Conservation (phyloP, 1,140 invertebrate species). For the Trissolcus basalis region DNA sequence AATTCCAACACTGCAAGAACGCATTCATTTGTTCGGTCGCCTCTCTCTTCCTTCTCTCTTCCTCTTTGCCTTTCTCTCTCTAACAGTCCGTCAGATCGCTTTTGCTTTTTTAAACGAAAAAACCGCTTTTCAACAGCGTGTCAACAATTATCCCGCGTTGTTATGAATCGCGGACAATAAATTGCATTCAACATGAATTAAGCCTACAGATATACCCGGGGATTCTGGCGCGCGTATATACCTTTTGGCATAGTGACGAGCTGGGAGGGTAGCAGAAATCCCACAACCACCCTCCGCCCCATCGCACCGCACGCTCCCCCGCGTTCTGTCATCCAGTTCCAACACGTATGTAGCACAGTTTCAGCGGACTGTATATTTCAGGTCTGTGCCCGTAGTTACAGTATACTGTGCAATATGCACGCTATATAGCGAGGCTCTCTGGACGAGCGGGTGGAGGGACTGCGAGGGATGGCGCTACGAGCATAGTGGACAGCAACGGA, state of each 20-base stretch:
- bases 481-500: conserved; percentile 69
- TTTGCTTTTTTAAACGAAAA: neutral
- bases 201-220: conserved; percentile 53
- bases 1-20: conserved; percentile 18
- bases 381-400: conserved; percentile 69
- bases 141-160: conserved; percentile 38
- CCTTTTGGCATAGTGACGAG: conserved; percentile 51
- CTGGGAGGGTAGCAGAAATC: conserved; percentile 58
- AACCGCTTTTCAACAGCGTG: neutral
- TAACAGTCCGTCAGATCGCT: neutral
- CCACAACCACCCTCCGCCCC: conserved; percentile 32
- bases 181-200: conserved; percentile 55
- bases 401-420: conserved; percentile 71
- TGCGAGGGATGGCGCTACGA: conserved; percentile 37
- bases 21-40: neutral
- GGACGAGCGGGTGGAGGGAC: conserved; percentile 26
- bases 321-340: conserved; percentile 49
- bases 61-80: neutral
- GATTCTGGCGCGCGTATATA: conserved; percentile 39
- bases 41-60: neutral
- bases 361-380: conserved; percentile 69
- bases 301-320: conserved; percentile 15
- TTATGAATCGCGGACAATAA: conserved; percentile 47
- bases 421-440: conserved; percentile 48
- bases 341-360: conserved; percentile 59